Conservation (phyloP, 2,797 vertebrate genomes). For the Alexandromys oeconomus region DNA sequence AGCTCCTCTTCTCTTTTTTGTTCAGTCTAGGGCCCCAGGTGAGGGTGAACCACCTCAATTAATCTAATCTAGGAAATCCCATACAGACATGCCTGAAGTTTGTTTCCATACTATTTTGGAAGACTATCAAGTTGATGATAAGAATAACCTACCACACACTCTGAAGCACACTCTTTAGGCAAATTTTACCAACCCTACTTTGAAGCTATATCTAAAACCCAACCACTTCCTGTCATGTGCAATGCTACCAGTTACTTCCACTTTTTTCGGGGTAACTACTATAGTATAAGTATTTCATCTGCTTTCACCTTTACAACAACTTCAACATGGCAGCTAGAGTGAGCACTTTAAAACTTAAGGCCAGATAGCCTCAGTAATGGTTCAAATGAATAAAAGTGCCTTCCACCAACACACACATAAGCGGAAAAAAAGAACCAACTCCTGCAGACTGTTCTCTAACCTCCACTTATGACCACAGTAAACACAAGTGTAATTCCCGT, state of each 20-base stretch:
- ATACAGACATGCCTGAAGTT: background rate
- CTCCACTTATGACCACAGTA: background rate
- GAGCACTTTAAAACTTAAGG: constrained; percentile 31
- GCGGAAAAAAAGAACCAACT: background rate
- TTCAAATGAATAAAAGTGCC: background rate
- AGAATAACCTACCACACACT: background rate
- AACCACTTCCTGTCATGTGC: background rate
- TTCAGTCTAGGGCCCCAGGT: background rate
- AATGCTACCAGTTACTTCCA: background rate
- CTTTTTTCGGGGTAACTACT: background rate
- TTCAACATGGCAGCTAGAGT: background rate
- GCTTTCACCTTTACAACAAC: constrained; percentile 30
- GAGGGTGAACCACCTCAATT: background rate
- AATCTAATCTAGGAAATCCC: background rate
- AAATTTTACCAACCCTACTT: constrained; percentile 36
- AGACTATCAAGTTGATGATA: background rate
- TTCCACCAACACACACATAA: background rate
- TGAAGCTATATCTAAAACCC: constrained; percentile 19
- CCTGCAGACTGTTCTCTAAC: background rate
- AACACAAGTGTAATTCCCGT: background rate
- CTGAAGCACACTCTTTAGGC: background rate
- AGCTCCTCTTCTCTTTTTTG: background rate
- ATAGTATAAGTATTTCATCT: background rate
- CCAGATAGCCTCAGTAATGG: background rate
- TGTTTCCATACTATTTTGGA: background rate